Conservation (phyloP, 2,888 invertebrate genomes). For the Archips xylosteana region DNA sequence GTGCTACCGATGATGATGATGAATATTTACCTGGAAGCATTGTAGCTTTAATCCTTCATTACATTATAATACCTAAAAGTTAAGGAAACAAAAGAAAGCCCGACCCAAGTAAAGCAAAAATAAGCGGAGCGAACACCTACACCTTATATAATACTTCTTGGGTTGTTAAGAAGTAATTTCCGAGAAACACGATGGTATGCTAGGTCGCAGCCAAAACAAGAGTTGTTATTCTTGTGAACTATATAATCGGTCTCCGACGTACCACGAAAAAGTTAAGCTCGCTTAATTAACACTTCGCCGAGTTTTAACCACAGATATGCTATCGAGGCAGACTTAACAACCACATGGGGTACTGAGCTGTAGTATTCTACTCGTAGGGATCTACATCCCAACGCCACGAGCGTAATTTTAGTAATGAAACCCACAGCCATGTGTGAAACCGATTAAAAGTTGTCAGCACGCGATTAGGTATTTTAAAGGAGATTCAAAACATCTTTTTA, state of each 20-base stretch:
- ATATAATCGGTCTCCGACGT: constrained; percentile 10
- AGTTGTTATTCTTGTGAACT: constrained; percentile 7
- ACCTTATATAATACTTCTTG: constrained; percentile 1
- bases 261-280: constrained; percentile 5
- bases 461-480: too few species aligned
- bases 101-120: neutral
- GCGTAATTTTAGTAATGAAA: too few species aligned
- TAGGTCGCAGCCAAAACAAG: constrained; percentile 1
- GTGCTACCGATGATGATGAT: neutral
- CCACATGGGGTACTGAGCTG: neutral
- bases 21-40: constrained; percentile 27
- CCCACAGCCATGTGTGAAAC: too few species aligned
- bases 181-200: neutral
- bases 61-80: neutral
- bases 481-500: too few species aligned
- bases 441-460: too few species aligned
- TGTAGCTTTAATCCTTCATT: neutral
- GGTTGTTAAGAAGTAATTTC: constrained; percentile 9
- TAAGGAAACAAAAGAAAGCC: neutral
- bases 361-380: neutral
- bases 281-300: constrained; percentile 6
- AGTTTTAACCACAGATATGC: neutral
- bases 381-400: too few species aligned
- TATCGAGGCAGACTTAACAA: neutral
- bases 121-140: neutral